Evolutionary conservation across 1,140 invertebrate species (phyloP).

Genomic region (Lordiphosa stackelbergi): DNA sequence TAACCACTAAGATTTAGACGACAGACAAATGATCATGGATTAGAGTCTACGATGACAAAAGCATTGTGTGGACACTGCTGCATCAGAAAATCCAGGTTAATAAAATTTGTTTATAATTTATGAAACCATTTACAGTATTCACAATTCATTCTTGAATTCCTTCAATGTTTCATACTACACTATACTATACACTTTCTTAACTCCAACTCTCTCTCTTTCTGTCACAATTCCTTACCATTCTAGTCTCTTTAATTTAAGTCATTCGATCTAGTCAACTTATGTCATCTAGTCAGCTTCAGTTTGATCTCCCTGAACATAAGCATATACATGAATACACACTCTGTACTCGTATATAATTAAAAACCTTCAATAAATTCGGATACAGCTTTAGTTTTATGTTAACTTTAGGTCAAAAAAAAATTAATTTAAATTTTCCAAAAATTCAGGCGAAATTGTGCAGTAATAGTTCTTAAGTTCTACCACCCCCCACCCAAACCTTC

Average conservation of each 20-base stretch:
- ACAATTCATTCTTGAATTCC: too few relatives aligned
- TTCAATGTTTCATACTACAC: too few relatives aligned
- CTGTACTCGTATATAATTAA: too few relatives aligned
- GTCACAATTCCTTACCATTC: constrained; percentile 3
- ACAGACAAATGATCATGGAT: too few relatives aligned
- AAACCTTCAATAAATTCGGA: constrained; percentile 30
- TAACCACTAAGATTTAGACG: too few relatives aligned
- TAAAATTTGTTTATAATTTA: too few relatives aligned
- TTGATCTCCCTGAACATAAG: constrained; percentile 17
- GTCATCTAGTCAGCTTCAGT: constrained; percentile 21
- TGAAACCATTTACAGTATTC: too few relatives aligned
- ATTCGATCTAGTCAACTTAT: constrained; percentile 34
- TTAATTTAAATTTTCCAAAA: constrained; percentile 13
- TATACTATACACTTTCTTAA: too few relatives aligned
- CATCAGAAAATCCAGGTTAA: too few relatives aligned
- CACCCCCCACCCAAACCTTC: neutral
- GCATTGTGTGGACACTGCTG: too few relatives aligned
- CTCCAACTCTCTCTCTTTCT: neutral
- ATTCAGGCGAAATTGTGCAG: constrained; percentile 77
- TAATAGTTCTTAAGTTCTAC: constrained; percentile 60
- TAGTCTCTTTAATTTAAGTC: constrained; percentile 26
- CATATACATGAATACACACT: constrained; percentile 11
- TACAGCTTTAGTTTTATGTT: constrained; percentile 41
- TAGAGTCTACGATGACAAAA: too few relatives aligned
- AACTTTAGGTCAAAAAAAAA: constrained; percentile 24